Evolutionary conservation across 2,797 vertebrate genomes (phyloP).

Genomic region (Sus cebifrons): DNA sequence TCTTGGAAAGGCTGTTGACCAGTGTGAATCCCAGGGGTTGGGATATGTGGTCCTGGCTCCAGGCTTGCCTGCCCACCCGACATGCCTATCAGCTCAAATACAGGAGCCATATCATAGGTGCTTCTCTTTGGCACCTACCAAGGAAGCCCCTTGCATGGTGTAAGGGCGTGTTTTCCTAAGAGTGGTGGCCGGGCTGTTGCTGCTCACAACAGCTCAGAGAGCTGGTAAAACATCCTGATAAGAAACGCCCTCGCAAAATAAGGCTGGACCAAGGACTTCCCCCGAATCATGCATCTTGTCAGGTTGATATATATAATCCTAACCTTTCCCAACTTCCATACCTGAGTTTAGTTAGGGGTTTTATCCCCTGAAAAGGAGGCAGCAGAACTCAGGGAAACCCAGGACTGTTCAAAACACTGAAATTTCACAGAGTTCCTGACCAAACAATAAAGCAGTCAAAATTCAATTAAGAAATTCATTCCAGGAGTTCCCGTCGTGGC

Average conservation of each 20-base stretch:
- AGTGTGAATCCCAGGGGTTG: not conserved
- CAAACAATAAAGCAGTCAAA: slow-evolving; percentile 25
- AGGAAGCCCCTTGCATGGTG: not conserved
- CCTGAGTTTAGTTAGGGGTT: not conserved
- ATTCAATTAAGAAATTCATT: not conserved
- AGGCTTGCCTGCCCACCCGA: not conserved
- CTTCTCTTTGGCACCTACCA: not conserved
- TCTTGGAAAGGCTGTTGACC: not conserved
- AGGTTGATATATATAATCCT: not conserved
- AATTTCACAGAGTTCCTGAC: not conserved
- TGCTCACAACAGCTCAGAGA: not conserved
- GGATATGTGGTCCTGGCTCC: not conserved
- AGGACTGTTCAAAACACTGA: slow-evolving; percentile 21
- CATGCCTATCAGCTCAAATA: not conserved
- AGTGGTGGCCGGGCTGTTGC: not conserved
- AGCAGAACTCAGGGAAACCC: not conserved
- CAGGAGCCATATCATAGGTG: not conserved
- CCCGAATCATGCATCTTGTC: not conserved
- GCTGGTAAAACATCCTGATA: not conserved
- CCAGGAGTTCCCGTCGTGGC: not conserved
- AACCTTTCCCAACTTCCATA: not conserved
- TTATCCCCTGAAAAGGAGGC: not conserved
- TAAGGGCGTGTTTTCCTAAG: not conserved
- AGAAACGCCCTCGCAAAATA: not conserved
- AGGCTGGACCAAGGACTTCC: not conserved